Conservation (phyloP, 2,113 vertebrate species). For the Microcebus jonahi region DNA sequence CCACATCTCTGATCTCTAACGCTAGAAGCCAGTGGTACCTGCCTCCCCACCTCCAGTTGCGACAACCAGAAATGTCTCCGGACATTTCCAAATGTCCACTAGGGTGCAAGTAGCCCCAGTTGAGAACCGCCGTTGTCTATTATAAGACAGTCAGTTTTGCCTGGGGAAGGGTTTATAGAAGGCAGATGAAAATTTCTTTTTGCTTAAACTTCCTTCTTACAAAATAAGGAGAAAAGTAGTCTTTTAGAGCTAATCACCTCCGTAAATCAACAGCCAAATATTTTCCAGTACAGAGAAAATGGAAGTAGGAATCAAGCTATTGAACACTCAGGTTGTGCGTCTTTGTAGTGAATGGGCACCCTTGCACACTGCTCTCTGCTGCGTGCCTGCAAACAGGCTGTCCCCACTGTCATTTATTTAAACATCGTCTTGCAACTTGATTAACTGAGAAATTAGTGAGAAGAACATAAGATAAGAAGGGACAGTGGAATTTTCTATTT, state of each 20-base stretch:
- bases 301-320: not conserved
- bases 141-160: not conserved
- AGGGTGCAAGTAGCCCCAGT: not conserved
- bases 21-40: not conserved
- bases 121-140: not conserved
- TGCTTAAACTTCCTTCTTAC: not conserved
- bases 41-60: accelerated
- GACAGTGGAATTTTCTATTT: not conserved
- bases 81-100: not conserved
- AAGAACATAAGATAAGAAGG: not conserved
- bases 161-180: not conserved
- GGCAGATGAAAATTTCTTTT: not conserved
- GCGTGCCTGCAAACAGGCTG: not conserved
- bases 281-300: not conserved
- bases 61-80: not conserved
- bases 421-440: not conserved
- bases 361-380: not conserved
- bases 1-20: not conserved
- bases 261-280: not conserved
- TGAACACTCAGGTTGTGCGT: not conserved
- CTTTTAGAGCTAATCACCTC: not conserved
- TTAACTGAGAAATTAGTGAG: not conserved
- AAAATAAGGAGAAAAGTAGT: not conserved
- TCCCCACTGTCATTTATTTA: not conserved
- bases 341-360: not conserved